Evolutionary conservation across 37 sponge, comb jelly and placozoan species (phyloP).

Genomic region (Oscarella lobularis): DNA sequence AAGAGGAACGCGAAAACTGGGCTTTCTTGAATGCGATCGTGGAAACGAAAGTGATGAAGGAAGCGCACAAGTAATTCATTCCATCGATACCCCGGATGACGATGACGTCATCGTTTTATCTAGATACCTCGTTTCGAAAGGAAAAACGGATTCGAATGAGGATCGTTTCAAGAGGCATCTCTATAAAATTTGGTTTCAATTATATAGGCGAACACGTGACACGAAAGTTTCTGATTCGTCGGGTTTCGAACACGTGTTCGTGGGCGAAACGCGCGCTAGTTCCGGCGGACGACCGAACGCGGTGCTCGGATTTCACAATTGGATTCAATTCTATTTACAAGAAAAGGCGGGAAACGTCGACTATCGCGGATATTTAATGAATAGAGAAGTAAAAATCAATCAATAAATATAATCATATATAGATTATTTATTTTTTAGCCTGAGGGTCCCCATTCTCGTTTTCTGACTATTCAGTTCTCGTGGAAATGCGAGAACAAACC

Average conservation of each 20-base stretch:
- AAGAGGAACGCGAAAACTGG: conserved; percentile 64
- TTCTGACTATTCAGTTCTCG: conserved; percentile 19
- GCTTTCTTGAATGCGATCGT: conserved; percentile 59
- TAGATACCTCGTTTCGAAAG: conserved; percentile 51
- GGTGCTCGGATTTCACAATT: conserved; percentile 87
- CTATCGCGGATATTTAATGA: conserved; percentile 72
- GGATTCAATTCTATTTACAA: conserved; percentile 88
- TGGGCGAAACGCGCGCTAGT: conserved; percentile 70
- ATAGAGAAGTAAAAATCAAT: conserved; percentile 23
- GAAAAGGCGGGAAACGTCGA: conserved; percentile 85
- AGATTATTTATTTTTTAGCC: neutral
- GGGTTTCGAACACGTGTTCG: conserved; percentile 95
- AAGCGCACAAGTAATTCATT: too few relatives aligned
- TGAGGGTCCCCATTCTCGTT: neutral
- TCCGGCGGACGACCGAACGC: neutral
- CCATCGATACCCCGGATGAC: too few relatives aligned
- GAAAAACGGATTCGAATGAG: conserved; percentile 27
- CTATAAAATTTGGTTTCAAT: conserved; percentile 80
- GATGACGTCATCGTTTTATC: too few relatives aligned
- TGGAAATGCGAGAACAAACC: conserved; percentile 56
- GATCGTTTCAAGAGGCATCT: conserved; percentile 62
- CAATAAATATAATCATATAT: neutral
- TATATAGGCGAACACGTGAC: conserved; percentile 54
- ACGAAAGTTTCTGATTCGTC: conserved; percentile 56
- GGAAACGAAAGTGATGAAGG: conserved; percentile 28